These are phyloP conservation scores for Sardinella longiceps DNA, from an alignment of 2,797 vertebrate genomes.

Conservation along the genomic window DNA sequence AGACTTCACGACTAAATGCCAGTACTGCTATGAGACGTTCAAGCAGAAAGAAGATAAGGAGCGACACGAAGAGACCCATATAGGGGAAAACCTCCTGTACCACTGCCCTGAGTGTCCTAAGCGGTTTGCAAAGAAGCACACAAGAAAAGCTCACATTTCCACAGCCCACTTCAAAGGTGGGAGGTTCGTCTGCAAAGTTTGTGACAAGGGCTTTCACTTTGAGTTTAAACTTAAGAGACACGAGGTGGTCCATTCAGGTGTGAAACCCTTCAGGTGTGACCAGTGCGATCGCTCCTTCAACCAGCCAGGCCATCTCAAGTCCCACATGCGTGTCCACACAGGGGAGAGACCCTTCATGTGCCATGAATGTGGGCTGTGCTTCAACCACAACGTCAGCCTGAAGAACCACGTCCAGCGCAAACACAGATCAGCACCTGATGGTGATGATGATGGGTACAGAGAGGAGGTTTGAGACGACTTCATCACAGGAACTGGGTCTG, in stretches of 20 bases:
- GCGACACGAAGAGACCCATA: conserved; percentile 32
- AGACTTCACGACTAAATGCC: neutral
- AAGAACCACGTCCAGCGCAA: no score
- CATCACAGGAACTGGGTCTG: no score
- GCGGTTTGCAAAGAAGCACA: conserved; percentile 32
- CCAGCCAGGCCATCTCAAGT: neutral
- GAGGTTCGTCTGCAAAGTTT: conserved; percentile 32
- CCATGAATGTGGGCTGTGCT: conserved; percentile 43
- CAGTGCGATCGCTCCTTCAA: conserved; percentile 40
- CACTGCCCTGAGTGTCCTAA: conserved; percentile 36
- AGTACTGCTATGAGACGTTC: neutral
- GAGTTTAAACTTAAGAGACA: conserved; percentile 24
- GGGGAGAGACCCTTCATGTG: conserved; percentile 44
- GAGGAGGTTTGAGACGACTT: no score
- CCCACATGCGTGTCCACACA: neutral
- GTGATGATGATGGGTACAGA: no score
- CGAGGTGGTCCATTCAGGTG: conserved; percentile 33
- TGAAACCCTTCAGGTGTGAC: conserved; percentile 39
- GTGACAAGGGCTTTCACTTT: conserved; percentile 22
- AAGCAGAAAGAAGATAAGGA: neutral
- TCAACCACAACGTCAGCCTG: conserved; percentile 26
- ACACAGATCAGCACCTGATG: no score
- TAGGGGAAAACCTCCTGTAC: conserved; percentile 30
- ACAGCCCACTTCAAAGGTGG: conserved; percentile 30
- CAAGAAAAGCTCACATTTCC: neutral